phyloP scores from a whole-genome alignment of 2,797 vertebrate species.

The Chloroceryle amazona region DNA sequence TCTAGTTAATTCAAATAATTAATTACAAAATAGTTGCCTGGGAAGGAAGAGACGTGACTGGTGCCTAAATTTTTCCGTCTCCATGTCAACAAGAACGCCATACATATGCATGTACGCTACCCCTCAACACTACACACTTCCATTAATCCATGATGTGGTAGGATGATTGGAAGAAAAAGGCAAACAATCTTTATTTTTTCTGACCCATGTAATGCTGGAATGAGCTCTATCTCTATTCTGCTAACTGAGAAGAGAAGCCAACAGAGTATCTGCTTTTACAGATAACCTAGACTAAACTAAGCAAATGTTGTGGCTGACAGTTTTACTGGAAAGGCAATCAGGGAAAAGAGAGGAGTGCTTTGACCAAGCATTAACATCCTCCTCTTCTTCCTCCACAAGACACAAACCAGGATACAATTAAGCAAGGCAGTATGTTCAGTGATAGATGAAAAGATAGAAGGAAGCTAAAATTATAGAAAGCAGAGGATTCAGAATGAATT shows the following conservation, averaged over 20 bases:
- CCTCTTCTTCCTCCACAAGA: neutral
- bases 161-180: neutral
- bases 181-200: neutral
- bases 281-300: neutral
- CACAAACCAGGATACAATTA: slow-evolving; percentile 54
- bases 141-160: neutral
- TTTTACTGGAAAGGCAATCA: neutral
- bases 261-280: neutral
- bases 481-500: slow-evolving; percentile 8
- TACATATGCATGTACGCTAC: neutral
- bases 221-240: neutral
- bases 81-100: neutral
- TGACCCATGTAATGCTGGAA: neutral
- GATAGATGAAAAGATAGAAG: slow-evolving; percentile 43
- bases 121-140: neutral
- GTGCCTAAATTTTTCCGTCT: neutral
- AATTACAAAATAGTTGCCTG: neutral
- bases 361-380: neutral
- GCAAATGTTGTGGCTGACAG: neutral
- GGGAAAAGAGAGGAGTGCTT: neutral
- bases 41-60: neutral
- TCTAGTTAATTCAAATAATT: neutral
- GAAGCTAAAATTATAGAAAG: slow-evolving; percentile 18
- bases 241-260: neutral
- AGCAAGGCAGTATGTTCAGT: slow-evolving; percentile 15